Evolutionary conservation across 2,888 invertebrate species (phyloP).

Genomic region (Cryptocheilus praepositus): DNA sequence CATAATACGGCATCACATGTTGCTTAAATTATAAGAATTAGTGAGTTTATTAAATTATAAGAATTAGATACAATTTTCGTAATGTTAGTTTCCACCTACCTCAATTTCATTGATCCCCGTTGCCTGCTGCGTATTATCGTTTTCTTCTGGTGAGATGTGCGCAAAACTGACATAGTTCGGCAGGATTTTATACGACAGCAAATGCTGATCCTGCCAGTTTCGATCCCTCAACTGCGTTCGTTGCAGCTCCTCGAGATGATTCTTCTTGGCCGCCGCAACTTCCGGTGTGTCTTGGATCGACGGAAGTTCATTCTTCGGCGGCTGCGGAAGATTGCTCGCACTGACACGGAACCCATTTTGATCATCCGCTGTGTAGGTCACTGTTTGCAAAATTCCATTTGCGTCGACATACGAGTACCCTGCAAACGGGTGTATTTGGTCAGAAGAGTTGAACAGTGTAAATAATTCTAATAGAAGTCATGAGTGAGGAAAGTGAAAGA

Average conservation of each 20-base stretch:
- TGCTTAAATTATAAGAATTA: no score
- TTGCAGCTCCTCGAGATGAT: conserved; percentile 68
- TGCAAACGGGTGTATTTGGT: no score
- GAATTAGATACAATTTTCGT: no score
- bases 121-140: conserved; percentile 15
- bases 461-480: no score
- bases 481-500: no score
- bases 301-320: conserved; percentile 56
- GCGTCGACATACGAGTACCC: conserved; percentile 83
- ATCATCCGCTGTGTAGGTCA: conserved; percentile 80
- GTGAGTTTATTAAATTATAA: no score
- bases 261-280: conserved; percentile 74
- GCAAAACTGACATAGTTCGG: conserved; percentile 43
- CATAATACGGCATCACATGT: no score
- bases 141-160: conserved; percentile 32
- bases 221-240: conserved; percentile 32
- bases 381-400: conserved; percentile 80
- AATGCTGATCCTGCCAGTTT: conserved; percentile 40
- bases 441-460: no score
- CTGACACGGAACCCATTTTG: conserved; percentile 80
- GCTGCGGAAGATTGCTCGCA: conserved; percentile 77
- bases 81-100: conserved; percentile 26
- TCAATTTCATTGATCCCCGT: conserved; percentile 28
- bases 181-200: conserved; percentile 50
- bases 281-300: conserved; percentile 75